Base-by-base conservation (phyloP, 2,113 vertebrate species). In the Dendrocopos noguchii region DNA sequence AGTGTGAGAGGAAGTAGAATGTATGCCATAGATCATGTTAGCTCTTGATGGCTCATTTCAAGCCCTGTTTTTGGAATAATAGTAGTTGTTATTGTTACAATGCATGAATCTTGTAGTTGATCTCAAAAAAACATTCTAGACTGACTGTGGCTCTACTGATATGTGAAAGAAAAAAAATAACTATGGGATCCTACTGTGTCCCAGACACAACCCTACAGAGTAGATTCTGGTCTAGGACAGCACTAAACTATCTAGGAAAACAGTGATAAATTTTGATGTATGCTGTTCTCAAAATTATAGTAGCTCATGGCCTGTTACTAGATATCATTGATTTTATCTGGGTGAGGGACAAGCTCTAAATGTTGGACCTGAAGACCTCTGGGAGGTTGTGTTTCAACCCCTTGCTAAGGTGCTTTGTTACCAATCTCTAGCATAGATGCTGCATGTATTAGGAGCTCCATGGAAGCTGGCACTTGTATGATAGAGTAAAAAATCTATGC, bases 371-470 rank as follows among this genome's bases (percentile, higher is more conserved):
- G 59, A 66, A 94, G 70, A 42, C 4, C 22, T 12, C 24, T 52
- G 50, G 50, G 50, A 52, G 50, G 50, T 68, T 84, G 22, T 73
- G n/a, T 83, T 78, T 84, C 44, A 53, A 60, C 19, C 28, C n/a
- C 22, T 73, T 34, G 34, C 29, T 25, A 28, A 50, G 25, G 18
- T 65, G 15, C 83, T 88, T 81, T 72, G 25, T 39, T 79, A 46
- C 39, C 29, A 1, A 18, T 73, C 55, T 81, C 29, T 61, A 19
- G 31, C 4, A 1, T 6, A 42, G 74, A 59, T 87, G 59, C 52
- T 73, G 1, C 12, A 1, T 0, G 2, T 34, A 21, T 12, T 25
- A 64, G 12, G 50, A 36, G 63, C 47, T 93, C 2, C 3, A 29
- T 57, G 46, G 63, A 79, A 53, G 18, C 36, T 75, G 50, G 59